A percentile compares a stretch with the other conserved stretches of the same genome.
phyloP scores from a whole-genome alignment of 2,797 vertebrate genomes.

The Bradypodion ventrale region DNA sequence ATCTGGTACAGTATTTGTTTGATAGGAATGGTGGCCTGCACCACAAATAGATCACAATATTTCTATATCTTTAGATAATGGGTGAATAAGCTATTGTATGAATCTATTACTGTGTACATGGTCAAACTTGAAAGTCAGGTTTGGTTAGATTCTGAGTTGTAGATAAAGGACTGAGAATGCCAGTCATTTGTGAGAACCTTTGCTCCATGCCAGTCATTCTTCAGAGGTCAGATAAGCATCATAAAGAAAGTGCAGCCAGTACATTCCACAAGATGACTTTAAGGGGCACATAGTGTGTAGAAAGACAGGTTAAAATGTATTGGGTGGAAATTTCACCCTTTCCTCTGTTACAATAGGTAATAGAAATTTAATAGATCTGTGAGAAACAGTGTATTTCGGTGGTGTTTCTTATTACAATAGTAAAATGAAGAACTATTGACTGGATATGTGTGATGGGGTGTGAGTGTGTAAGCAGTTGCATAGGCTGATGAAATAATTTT shows the following conservation, averaged over 20 bases:
- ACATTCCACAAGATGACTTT: neutral
- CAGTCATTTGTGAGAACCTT: neutral
- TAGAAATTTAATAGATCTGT: neutral
- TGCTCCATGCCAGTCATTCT: constrained; percentile 25
- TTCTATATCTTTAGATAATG: neutral
- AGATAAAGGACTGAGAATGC: accelerated
- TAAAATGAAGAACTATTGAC: neutral
- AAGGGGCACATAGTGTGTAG: neutral
- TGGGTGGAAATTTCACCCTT: neutral
- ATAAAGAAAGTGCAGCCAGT: neutral
- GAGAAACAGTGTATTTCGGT: neutral
- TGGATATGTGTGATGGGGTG: neutral
- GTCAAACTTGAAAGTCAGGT: constrained; percentile 19
- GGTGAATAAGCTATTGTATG: neutral
- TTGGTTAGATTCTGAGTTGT: neutral
- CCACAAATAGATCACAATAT: neutral
- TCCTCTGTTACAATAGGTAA: neutral
- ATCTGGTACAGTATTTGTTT: neutral
- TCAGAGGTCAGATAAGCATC: constrained; percentile 23
- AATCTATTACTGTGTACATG: neutral
- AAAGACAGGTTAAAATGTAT: neutral
- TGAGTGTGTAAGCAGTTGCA: no score
- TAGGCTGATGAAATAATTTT: neutral
- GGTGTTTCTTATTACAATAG: neutral
- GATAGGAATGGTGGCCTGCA: accelerated